Evolutionary conservation across 2,797 vertebrate genomes (phyloP).

Genomic region (Parotocinclus haroldoi): DNA sequence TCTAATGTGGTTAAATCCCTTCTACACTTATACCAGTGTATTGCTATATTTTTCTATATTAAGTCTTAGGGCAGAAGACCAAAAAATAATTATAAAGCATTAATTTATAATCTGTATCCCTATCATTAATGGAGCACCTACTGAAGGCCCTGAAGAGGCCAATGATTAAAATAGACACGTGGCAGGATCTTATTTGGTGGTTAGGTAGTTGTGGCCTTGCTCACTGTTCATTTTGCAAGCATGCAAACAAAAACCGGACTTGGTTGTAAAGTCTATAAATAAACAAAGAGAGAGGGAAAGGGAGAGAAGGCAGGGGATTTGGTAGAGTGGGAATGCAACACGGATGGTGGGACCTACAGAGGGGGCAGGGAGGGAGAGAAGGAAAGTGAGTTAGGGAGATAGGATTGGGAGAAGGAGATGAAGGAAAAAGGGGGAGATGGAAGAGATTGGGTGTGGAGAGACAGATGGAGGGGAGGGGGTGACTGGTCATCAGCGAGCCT

Average conservation of each 20-base stretch:
- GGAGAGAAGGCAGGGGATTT: slow-evolving; percentile 37
- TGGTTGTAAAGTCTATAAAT: slow-evolving; percentile 52
- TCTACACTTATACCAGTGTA: too few relatives aligned
- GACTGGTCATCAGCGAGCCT: slow-evolving; percentile 76
- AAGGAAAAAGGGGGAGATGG: slow-evolving; percentile 58
- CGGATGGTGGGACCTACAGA: slow-evolving; percentile 29
- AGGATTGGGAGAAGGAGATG: slow-evolving; percentile 40
- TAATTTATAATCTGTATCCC: too few relatives aligned
- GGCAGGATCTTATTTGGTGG: background rate
- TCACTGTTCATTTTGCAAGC: slow-evolving; percentile 16
- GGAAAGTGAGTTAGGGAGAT: slow-evolving; percentile 36
- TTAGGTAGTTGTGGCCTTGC: slow-evolving; percentile 3
- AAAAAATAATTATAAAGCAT: too few relatives aligned
- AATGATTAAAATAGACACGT: slow-evolving; percentile 11
- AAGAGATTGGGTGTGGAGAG: slow-evolving; percentile 50
- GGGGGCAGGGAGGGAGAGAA: slow-evolving; percentile 41
- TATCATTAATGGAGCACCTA: slow-evolving; percentile 16
- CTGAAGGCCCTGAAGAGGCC: slow-evolving; percentile 9
- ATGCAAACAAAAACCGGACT: slow-evolving; percentile 55
- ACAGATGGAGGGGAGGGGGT: slow-evolving; percentile 76
- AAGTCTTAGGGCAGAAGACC: too few relatives aligned
- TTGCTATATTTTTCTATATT: too few relatives aligned
- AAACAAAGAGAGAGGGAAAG: slow-evolving; percentile 42
- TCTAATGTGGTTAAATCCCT: too few relatives aligned
- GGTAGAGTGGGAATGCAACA: slow-evolving; percentile 43